Conservation (phyloP, 2,113 vertebrate species). For the Noturus placidus region DNA sequence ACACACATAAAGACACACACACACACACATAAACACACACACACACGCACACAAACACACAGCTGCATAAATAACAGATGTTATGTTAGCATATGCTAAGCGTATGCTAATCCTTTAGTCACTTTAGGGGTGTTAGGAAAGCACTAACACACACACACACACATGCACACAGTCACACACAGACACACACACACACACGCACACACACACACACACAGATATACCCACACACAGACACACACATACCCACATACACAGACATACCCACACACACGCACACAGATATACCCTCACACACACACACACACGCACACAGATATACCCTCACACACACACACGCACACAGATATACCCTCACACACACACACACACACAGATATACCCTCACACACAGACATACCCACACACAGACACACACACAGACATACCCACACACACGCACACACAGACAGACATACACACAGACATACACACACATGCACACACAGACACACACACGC, state of each 20-base stretch:
- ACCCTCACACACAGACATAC: no score
- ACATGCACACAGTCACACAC: conserved; percentile 20
- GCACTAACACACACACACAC: background rate
- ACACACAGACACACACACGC: conserved; percentile 28
- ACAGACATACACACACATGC: conserved; percentile 18
- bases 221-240: conserved; percentile 24
- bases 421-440: conserved; percentile 27
- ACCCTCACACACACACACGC: conserved; percentile 23
- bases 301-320: conserved; percentile 21
- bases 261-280: no score
- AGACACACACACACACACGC: conserved; percentile 13
- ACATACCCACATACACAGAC: conserved; percentile 27
- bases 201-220: conserved; percentile 7
- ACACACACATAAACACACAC: conserved; percentile 3
- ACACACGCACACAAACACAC: background rate
- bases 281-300: no score
- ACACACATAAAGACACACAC: no score
- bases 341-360: no score
- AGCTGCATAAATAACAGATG: background rate
- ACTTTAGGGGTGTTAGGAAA: background rate
- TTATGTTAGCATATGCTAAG: background rate
- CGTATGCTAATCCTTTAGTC: background rate
- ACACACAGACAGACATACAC: conserved; percentile 22
- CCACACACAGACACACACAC: conserved; percentile 14
- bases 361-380: conserved; percentile 22